Conservation (phyloP, 2,888 invertebrate species). For the Halictus ligatus region DNA sequence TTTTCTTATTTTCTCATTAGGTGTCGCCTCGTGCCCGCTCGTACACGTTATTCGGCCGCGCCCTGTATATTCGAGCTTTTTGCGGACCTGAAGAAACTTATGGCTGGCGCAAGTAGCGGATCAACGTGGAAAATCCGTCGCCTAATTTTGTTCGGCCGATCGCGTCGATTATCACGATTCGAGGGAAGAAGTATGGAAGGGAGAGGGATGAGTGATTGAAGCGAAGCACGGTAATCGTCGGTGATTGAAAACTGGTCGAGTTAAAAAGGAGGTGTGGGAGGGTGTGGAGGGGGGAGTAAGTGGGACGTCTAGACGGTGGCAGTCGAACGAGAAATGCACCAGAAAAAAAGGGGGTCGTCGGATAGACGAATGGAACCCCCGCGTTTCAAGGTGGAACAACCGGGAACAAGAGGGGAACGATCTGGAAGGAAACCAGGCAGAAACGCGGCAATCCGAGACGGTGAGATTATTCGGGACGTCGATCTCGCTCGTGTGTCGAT, state of each 20-base stretch:
- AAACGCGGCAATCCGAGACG: constrained; percentile 22
- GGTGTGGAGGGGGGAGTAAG: constrained; percentile 39
- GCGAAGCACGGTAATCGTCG: constrained; percentile 48
- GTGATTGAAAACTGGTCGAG: constrained; percentile 58
- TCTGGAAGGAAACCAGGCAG: constrained; percentile 24
- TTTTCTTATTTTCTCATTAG: too few species aligned
- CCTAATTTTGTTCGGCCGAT: constrained; percentile 8
- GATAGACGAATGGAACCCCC: constrained; percentile 9
- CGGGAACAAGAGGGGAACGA: constrained; percentile 8
- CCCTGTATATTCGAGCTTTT: too few species aligned
- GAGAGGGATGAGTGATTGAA: constrained; percentile 28
- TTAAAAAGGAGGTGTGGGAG: constrained; percentile 28
- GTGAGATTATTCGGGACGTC: background rate
- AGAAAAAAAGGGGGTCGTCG: constrained; percentile 2
- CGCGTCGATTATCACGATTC: background rate
- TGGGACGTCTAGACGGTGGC: constrained; percentile 57
- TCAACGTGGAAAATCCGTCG: constrained; percentile 2
- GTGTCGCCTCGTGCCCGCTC: too few species aligned
- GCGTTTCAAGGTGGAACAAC: constrained; percentile 23
- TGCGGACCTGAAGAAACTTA: too few species aligned
- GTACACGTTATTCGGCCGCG: too few species aligned
- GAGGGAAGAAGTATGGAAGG: background rate
- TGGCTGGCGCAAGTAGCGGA: background rate
- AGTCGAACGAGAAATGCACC: constrained; percentile 40
- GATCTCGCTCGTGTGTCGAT: background rate